Percentiles rank a stretch among this genome's conserved stretches.
These are phyloP conservation scores for Prunella strophiata DNA, from an alignment of 2,797 vertebrate genomes.

Conservation along the genomic window DNA sequence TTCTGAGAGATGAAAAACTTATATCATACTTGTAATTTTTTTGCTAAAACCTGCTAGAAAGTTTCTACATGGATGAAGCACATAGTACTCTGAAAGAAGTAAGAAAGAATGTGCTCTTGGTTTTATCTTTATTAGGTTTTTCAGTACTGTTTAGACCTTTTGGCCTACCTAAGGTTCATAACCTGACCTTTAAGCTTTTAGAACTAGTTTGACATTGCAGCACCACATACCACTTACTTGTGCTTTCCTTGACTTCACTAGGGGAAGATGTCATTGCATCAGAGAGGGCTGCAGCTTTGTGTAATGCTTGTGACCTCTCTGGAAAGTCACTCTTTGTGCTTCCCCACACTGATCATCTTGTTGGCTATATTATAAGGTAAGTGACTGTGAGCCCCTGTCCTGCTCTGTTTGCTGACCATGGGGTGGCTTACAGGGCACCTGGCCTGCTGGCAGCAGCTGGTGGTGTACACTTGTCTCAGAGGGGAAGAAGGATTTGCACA, in stretches of 20 bases:
- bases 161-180: neutral
- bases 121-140: neutral
- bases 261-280: slow-evolving; percentile 96
- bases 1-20: neutral
- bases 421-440: rapidly evolving
- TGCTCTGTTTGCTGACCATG: neutral
- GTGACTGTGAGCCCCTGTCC: neutral
- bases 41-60: neutral
- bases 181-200: neutral
- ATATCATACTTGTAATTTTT: rapidly evolving
- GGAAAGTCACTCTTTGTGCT: slow-evolving; percentile 96
- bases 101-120: neutral
- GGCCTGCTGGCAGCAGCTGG: neutral
- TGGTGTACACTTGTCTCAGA: neutral
- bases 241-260: slow-evolving; percentile 58
- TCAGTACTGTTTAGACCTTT: neutral
- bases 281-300: slow-evolving; percentile 91
- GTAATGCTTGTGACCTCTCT: slow-evolving; percentile 93
- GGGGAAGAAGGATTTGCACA: neutral
- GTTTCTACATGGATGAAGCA: neutral
- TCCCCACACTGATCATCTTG: slow-evolving; percentile 96
- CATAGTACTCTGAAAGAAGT: neutral
- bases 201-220: neutral
- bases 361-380: slow-evolving; percentile 98
- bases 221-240: neutral